Evolutionary conservation across 2,888 invertebrate genomes (phyloP), one percentile per base, ranked within the genome.

Genomic region (Microchrysa polita): DNA sequence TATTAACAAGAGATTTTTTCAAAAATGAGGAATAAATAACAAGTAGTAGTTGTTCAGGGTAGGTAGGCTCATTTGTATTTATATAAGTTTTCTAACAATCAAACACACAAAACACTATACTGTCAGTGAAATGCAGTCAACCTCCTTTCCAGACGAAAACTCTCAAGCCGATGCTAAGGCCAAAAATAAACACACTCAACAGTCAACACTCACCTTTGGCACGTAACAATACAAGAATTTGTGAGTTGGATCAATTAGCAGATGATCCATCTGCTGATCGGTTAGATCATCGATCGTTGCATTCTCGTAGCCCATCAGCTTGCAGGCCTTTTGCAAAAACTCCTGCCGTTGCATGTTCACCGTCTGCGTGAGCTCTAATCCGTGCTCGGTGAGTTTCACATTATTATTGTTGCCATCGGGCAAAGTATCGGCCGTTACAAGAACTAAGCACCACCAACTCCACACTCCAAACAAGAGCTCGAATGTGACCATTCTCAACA

Each of bases 191-290:
- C 27, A 34, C 2, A 34, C 2, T 12, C 27, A 5, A n/a, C n/a
- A n/a, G n/a, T n/a, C n/a, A n/a, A n/a, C n/a, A 57, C 87, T 87
- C 87, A 94, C 94, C 90, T 97, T 97, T 74, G 97, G 96, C 77
- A 97, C 95, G 84, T 96, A 96, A 82, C 97, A 97, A 81, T 96
- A 97, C 14, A 97, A 86, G 16, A 96, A 87, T 82, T 92, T 92
- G 81, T 95, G 93, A 74, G 90, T 88, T 79, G 93, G 92, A 82
- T 96, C 94, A 20, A 96, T 91, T 76, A 95, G 86, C 82, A 96
- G 89, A 81, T 96, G 95, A 80, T 92, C 90, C 80, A 94, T 87
- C 78, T 90, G 88, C 73, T 86, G 87, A 14, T 87, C 86, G 40
- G 86, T 85, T 59, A 89, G 80, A 75, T 88, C 84, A 75, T 87